Evolutionary conservation across 2,888 invertebrate genomes (phyloP).

Genomic region (Rhabditoides inermis): DNA sequence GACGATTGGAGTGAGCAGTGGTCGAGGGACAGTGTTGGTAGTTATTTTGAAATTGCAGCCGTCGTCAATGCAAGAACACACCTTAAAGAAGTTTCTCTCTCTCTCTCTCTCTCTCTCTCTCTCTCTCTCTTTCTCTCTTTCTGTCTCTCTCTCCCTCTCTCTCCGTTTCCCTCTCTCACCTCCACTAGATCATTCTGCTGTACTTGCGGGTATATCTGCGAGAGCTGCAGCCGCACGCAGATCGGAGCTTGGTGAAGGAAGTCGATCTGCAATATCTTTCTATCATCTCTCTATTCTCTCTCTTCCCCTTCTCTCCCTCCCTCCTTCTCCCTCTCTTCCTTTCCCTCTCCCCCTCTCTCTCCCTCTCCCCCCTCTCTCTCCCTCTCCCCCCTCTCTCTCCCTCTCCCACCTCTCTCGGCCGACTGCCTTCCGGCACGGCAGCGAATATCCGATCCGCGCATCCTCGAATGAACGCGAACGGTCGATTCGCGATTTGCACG

Average conservation of each 20-base stretch:
- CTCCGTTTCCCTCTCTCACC: slow-evolving; percentile 9
- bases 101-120: background rate
- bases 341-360: slow-evolving; percentile 3
- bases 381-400: background rate
- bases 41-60: slow-evolving; percentile 28
- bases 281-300: background rate
- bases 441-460: slow-evolving; percentile 29
- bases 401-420: slow-evolving; percentile 13
- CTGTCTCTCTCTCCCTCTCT: background rate
- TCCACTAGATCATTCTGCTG: slow-evolving; percentile 27
- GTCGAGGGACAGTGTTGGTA: no score
- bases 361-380: background rate
- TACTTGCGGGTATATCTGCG: slow-evolving; percentile 31
- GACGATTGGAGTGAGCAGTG: background rate
- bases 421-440: slow-evolving; percentile 8
- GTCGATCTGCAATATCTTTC: slow-evolving; percentile 14
- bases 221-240: slow-evolving; percentile 27
- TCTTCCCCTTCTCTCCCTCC: background rate
- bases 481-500: slow-evolving; percentile 21
- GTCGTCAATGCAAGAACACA: slow-evolving; percentile 28
- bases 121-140: background rate
- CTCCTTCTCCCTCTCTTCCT: slow-evolving; percentile 8
- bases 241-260: slow-evolving; percentile 25
- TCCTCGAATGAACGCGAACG: slow-evolving; percentile 30
- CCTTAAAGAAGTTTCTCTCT: slow-evolving; percentile 6